phyloP scores from a whole-genome alignment of 1,140 invertebrate species.

The Lineus longissimus region DNA sequence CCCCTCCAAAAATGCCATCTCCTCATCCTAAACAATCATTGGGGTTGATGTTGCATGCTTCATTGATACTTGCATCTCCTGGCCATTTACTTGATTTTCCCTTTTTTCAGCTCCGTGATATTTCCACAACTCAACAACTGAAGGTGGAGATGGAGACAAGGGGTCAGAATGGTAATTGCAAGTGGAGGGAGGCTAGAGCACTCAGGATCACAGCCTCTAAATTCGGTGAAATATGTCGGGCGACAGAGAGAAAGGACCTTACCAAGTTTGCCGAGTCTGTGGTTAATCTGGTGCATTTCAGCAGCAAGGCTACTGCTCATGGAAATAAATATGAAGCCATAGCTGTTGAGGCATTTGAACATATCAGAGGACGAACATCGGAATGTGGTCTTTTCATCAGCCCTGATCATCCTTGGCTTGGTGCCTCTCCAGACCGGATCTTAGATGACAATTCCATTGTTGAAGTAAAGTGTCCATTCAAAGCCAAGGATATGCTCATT shows the following conservation, averaged over 20 bases:
- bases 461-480: constrained; percentile 10
- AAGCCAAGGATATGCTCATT: background rate
- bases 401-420: background rate
- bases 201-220: constrained; percentile 4
- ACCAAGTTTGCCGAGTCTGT: background rate
- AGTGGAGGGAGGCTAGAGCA: constrained; percentile 20
- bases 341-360: background rate
- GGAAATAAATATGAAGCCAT: background rate
- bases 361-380: background rate
- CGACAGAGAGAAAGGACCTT: background rate
- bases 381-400: background rate
- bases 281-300: background rate
- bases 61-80: no score
- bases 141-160: constrained; percentile 19
- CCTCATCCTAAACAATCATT: no score
- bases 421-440: constrained; percentile 8
- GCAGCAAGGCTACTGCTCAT: background rate
- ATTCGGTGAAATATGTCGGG: constrained; percentile 13
- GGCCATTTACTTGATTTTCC: no score
- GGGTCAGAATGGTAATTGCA: constrained; percentile 15
- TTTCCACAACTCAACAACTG: constrained; percentile 8
- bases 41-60: no score
- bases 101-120: background rate
- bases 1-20: no score
- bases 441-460: background rate